Percentiles rank a stretch among this genome's conserved stretches.
Conservation (phyloP, 2,888 invertebrate genomes). For the Caradrina kadenii region DNA sequence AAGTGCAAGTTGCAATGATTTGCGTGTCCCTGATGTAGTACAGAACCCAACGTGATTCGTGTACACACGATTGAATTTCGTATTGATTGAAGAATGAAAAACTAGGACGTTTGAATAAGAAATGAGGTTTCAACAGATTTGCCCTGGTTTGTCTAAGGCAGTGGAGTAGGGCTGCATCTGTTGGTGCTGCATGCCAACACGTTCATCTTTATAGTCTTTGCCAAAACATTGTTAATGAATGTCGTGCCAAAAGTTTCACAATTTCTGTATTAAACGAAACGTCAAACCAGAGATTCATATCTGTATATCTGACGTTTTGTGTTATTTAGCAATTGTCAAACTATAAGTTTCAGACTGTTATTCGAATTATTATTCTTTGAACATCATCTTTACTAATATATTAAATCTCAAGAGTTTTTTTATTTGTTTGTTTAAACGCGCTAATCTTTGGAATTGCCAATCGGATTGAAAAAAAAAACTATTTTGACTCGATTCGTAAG, state of each 20-base stretch:
- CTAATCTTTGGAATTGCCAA: too few relatives aligned
- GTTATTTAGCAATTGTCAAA: too few relatives aligned
- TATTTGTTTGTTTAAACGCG: too few relatives aligned
- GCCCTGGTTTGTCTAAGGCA: conserved; percentile 42
- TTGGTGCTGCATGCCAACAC: conserved; percentile 20
- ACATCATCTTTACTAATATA: too few relatives aligned
- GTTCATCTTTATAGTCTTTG: conserved; percentile 31
- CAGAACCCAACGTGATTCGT: conserved; percentile 39
- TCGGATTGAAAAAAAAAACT: too few relatives aligned
- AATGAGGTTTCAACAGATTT: conserved; percentile 46
- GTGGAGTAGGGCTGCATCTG: conserved; percentile 20
- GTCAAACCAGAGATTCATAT: background rate
- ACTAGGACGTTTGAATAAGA: conserved; percentile 46
- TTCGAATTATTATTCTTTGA: too few relatives aligned
- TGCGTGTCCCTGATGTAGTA: conserved; percentile 47
- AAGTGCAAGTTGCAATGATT: conserved; percentile 64
- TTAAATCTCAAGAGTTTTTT: too few relatives aligned
- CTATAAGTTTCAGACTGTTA: too few relatives aligned
- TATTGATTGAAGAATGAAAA: conserved; percentile 50
- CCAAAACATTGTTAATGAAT: conserved; percentile 38
- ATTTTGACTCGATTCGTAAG: too few relatives aligned
- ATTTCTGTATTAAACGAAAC: conserved; percentile 23
- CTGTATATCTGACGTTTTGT: background rate
- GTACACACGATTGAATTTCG: conserved; percentile 35
- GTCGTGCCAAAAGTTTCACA: conserved; percentile 49